Evolutionary conservation across 2,888 invertebrate genomes (phyloP).

Genomic region (Mesopsocus fuscifrons): DNA sequence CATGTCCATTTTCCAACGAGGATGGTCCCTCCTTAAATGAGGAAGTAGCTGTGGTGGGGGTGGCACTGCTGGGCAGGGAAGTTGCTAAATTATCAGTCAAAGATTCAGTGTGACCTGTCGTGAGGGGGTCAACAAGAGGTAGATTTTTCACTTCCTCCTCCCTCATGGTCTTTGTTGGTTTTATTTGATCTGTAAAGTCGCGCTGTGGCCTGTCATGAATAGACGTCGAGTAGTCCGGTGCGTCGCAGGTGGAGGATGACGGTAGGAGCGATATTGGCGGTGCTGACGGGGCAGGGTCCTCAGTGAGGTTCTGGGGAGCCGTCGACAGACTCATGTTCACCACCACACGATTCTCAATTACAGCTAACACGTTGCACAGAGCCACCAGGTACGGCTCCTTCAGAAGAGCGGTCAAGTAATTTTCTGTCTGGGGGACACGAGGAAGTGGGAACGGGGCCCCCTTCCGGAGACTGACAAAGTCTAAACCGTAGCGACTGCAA

Average conservation of each 20-base stretch:
- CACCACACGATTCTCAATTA: conserved; percentile 43
- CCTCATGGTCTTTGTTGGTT: conserved; percentile 25
- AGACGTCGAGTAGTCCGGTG: conserved; percentile 3
- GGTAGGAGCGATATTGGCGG: neutral
- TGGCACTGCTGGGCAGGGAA: neutral
- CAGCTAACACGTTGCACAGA: conserved; percentile 54
- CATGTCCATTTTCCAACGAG: neutral
- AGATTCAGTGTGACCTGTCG: neutral
- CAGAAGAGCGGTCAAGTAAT: conserved; percentile 15
- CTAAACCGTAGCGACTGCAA: conserved; percentile 39
- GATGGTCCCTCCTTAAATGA: neutral
- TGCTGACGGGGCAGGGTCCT: conserved; percentile 20
- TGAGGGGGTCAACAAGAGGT: conserved; percentile 14
- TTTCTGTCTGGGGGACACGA: neutral
- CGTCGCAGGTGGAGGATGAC: conserved; percentile 12
- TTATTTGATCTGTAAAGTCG: conserved; percentile 20
- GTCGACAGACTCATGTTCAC: conserved; percentile 40
- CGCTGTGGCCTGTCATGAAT: neutral
- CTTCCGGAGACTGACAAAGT: conserved; percentile 26
- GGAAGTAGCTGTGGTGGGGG: neutral
- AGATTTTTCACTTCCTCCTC: conserved; percentile 19
- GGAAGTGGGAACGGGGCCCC: conserved; percentile 10
- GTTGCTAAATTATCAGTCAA: neutral
- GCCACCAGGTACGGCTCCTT: conserved; percentile 46
- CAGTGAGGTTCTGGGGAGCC: conserved; percentile 23